Base-by-base conservation (phyloP, 2,888 invertebrate species). In the Metellina segmentata region DNA sequence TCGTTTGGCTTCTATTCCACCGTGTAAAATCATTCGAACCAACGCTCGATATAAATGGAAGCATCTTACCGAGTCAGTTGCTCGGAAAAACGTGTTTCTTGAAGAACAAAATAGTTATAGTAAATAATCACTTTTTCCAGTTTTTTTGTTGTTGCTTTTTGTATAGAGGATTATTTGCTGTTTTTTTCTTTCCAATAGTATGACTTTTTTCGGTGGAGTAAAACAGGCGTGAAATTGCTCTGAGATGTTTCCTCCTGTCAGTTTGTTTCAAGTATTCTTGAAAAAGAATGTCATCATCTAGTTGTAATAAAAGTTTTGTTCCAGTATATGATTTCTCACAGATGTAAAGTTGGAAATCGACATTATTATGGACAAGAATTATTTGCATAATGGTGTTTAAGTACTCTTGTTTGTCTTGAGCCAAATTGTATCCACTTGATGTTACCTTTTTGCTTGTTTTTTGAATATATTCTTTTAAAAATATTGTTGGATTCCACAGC, bases 11-110 rank as follows among this genome's bases (percentile, higher is more conserved):
- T 49, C 72, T 91, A 77, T 86, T 86, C 81, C 69, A 71, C 71
- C 51, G 90, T 91, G 90, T 86, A 91, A 86, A 86, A 77, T 81
- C 77, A 82, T 78, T n/a, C 75, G 83, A 87, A 91, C 83, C 83
- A 87, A 87, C 48, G 72, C 69, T 77, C 20, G 20, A n/a, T 72
- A 69, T 78, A 83, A 91, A 85, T 90, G 79, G 90, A 85, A 53
- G 51, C 48, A 34, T 34, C 34, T 34, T 34, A 81, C 20, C 71
- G 61, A 81, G 79, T 79, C 77, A 85, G 71, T 70, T 69, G 83
- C 53, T 77, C 7, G 78, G 81, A 79, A 85, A 71, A 85, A 90
- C 78, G 72, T 72, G 78, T 78, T 82, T 4, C 51, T 61, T 20
- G 75, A 34, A 61, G 70, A 51, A 82, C 19, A 70, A 81, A 72